Conservation (phyloP, 2,113 vertebrate genomes). For the Bothrops jararaca region DNA sequence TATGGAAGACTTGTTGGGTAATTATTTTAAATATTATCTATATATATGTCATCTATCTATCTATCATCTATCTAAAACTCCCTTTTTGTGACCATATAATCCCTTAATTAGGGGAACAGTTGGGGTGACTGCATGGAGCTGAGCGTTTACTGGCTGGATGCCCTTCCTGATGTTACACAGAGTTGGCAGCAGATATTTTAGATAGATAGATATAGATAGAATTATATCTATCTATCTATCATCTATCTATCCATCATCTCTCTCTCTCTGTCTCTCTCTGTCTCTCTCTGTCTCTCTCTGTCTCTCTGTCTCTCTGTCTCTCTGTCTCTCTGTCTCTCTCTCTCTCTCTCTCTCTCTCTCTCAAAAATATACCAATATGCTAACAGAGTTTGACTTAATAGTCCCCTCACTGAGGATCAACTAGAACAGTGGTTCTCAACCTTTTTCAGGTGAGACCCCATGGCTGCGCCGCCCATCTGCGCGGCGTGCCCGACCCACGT, state of each 20-base stretch:
- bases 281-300: no score
- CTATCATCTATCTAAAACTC: neutral
- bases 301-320: no score
- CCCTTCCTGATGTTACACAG: no score
- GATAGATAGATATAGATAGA: no score
- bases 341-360: neutral
- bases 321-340: neutral
- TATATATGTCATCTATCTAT: neutral
- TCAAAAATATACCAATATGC: neutral
- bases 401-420: neutral
- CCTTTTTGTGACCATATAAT: neutral
- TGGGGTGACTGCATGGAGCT: neutral
- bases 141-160: neutral
- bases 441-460: no score
- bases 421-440: neutral
- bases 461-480: no score
- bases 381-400: neutral
- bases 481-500: no score
- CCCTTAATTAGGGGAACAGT: neutral
- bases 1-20: neutral
- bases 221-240: no score
- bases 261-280: no score
- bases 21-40: neutral
- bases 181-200: no score
- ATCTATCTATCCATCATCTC: no score